Base-by-base conservation (phyloP, 2,797 vertebrate species). In the Syncerus caffer region DNA sequence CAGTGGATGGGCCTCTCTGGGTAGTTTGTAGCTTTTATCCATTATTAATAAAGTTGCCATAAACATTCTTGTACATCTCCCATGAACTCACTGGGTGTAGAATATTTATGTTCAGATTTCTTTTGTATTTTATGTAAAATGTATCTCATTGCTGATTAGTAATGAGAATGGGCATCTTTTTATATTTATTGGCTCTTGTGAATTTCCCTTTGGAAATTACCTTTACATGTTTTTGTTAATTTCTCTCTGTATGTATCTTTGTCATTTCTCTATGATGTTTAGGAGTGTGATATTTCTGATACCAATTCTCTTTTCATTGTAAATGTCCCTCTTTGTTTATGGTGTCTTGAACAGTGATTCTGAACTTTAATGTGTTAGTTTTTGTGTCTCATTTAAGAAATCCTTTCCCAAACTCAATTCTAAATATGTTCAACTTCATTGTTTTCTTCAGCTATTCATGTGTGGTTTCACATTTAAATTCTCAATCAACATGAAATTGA, bases 281-380 rank as follows among this genome's bases (percentile, higher is more conserved):
- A 42, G 47, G 47, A n/a, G 34, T 67, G 23, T 80, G 74, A 47
- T 93, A n/a, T 53, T 34, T 67, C 64, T 55, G 19, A 55, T 55
- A 53, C 53, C 8, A 60, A 25, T 62, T 79, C 27, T 17, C n/a
- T 45, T 64, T 21, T 85, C 21, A 16, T 55, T 93, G 50, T 93
- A 42, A 60, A 21, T 19, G 34, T 27, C 8, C 17, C 71, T 53
- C n/a, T 85, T 13, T 85, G 42, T 86, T 60, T 79, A 78, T 80
- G 50, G 74, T 27, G 4, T 80, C 27, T 80, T 34, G 42, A 31
- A 42, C 58, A 45, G 16, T 53, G 57, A 79, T 87, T 55, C 57
- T 93, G 74, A 55, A 93, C 86, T 87, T 80, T 90, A 87, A 38
- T 80, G n/a, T 31, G 58, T 87, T 76, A 87, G 74, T 79, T 93